Base-by-base conservation (phyloP, 2,888 invertebrate genomes). In the Lysandra bellargus region DNA sequence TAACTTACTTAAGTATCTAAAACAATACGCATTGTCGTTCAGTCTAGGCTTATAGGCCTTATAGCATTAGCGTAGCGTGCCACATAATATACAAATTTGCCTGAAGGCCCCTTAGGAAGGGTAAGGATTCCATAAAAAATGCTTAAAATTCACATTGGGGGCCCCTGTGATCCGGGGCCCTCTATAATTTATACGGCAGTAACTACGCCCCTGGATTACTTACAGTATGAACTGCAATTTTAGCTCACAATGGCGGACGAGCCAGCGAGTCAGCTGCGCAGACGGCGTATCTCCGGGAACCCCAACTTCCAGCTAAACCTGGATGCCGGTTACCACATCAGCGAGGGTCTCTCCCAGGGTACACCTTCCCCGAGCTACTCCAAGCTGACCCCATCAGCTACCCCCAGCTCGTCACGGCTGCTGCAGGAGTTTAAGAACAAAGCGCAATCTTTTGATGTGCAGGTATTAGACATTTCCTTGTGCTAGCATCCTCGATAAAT, bases 381-480 rank as follows among this genome's bases (percentile, higher is more conserved):
- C 75, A 90, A 87, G 82, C 88, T 90, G 23, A 86, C 88, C n/a
- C 86, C 91, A 6, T 88, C 88, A 49, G 80, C 84, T 0, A 84
- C 83, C 57, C 86, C 87, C 86, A 6, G 87, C 89, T 49, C 88
- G 33, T 83, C 91, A 1, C 87, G 91, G 61, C 88, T 92, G 4
- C 85, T 94, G 9, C 84, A 89, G 30, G 93, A 95, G 79, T 95
- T 91, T 84, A 91, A 94, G 83, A 94, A 93, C 85, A 94, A 94
- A 80, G 94, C 94, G 83, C 93, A 92, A 83, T 94, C 94, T 5
- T 94, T 95, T 85, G 95, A 95, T 83, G 91, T 95, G 82, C 94
- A 94, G 87, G 94, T 94, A 37, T 23, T 23, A 23, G 23, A 23
- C 23, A 23, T 23, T 23, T 23, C 23, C 23, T 23, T 23, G 23